phyloP scores from a whole-genome alignment of 1,140 invertebrate species.

The Conopomorpha cramerella region DNA sequence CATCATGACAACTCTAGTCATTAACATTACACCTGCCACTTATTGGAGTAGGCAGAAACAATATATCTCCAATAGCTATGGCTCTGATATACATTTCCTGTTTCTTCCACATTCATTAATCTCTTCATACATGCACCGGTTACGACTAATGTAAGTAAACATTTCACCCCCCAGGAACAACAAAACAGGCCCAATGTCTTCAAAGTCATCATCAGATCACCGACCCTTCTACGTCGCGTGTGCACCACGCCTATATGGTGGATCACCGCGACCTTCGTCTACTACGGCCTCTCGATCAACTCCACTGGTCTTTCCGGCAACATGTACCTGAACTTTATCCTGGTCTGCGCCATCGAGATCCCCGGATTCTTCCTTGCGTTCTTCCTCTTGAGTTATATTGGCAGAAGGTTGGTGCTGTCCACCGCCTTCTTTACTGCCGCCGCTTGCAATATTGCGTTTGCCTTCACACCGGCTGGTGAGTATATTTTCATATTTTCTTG shows the following conservation, averaged over 20 bases:
- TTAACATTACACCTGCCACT: too few species aligned
- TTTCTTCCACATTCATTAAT: too few species aligned
- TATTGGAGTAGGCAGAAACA: too few species aligned
- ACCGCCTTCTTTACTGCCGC: constrained; percentile 61
- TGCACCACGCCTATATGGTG: constrained; percentile 66
- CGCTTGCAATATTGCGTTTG: constrained; percentile 13
- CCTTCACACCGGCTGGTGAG: constrained; percentile 10
- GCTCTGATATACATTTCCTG: too few species aligned
- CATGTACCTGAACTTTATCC: constrained; percentile 67
- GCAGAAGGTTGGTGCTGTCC: constrained; percentile 60
- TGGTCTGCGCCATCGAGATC: constrained; percentile 65
- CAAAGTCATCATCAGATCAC: constrained; percentile 54
- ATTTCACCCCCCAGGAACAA: too few species aligned
- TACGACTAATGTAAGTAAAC: too few species aligned
- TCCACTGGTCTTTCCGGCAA: constrained; percentile 70
- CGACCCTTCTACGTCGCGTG: constrained; percentile 60
- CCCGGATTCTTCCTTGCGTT: constrained; percentile 66
- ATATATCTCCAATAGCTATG: too few species aligned
- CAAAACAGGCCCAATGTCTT: constrained; percentile 19
- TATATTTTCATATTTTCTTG: too few species aligned
- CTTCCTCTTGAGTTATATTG: constrained; percentile 59
- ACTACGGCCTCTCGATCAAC: constrained; percentile 76
- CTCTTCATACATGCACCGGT: too few species aligned
- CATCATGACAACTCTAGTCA: too few species aligned
- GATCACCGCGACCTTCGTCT: constrained; percentile 70